phyloP scores from a whole-genome alignment of 1,140 invertebrate genomes.

The Leptinotarsa defecta region DNA sequence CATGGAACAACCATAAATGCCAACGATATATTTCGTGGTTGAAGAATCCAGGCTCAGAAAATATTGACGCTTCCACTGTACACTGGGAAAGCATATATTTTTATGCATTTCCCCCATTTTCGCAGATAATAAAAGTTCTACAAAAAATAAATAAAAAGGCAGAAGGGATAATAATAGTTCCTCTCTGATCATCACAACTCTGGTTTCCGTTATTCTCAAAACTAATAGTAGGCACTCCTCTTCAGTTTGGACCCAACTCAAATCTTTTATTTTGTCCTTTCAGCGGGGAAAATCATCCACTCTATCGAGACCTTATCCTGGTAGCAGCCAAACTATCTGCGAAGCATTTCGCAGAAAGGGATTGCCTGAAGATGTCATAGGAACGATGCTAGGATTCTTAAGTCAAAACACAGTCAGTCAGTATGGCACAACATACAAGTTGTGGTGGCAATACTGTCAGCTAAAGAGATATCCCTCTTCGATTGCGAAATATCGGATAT shows the following conservation, averaged over 20 bases:
- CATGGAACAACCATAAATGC: conserved; percentile 28
- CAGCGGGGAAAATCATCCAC: conserved; percentile 2
- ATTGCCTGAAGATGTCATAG: conserved; percentile 7
- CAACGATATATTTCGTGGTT: conserved; percentile 29
- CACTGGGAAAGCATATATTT: conserved; percentile 22
- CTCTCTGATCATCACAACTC: background rate
- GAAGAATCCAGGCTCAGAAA: conserved; percentile 5
- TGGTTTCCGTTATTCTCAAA: conserved; percentile 21
- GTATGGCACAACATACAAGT: conserved; percentile 2
- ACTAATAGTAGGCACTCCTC: background rate
- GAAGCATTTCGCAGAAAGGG: conserved; percentile 7
- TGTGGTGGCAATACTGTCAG: conserved; percentile 25
- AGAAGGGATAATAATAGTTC: conserved; percentile 16
- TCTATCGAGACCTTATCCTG: conserved; percentile 17
- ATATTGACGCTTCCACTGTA: conserved; percentile 31
- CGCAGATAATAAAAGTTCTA: conserved; percentile 7
- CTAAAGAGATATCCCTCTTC: background rate
- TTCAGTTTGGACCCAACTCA: conserved; percentile 2
- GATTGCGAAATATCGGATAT: background rate
- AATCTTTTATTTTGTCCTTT: too few relatives aligned
- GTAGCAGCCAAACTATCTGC: conserved; percentile 17
- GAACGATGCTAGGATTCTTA: conserved; percentile 5
- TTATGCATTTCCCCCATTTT: conserved; percentile 27
- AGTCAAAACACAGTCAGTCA: conserved; percentile 15
- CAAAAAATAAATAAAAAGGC: too few relatives aligned